Evolutionary conservation across 2,797 vertebrate species (phyloP).

Genomic region (Typhlichthys eigenmanni): DNA sequence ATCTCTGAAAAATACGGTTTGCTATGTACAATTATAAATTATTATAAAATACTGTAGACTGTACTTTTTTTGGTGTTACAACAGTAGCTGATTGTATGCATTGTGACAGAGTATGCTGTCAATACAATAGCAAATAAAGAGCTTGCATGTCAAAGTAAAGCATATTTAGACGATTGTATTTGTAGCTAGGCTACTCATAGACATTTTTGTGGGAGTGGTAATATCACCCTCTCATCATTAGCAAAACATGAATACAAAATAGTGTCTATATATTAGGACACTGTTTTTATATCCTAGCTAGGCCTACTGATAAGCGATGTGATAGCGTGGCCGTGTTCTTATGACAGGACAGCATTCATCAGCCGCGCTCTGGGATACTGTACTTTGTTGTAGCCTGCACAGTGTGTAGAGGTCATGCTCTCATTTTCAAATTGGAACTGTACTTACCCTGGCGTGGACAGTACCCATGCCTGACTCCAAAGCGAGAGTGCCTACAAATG

Average conservation of each 20-base stretch:
- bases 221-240: not conserved
- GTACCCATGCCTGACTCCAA: slow-evolving; percentile 82
- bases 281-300: not conserved
- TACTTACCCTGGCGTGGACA: slow-evolving; percentile 91
- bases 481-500: slow-evolving; percentile 28
- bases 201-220: not conserved
- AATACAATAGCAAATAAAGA: no score
- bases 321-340: not conserved
- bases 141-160: no score
- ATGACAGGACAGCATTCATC: not conserved
- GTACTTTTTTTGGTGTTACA: no score
- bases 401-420: slow-evolving; percentile 67
- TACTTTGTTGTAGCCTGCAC: not conserved
- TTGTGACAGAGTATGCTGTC: no score
- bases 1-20: no score
- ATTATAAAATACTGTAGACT: no score
- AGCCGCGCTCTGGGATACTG: slow-evolving; percentile 13
- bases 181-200: not conserved
- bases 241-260: not conserved
- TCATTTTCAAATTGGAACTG: not conserved
- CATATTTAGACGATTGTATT: no score
- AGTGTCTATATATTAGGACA: not conserved
- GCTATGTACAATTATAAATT: no score
- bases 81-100: no score
- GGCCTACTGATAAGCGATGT: not conserved